A percentile compares a stretch with the other conserved stretches of the same genome.
Conservation (phyloP, 1,140 invertebrate species). For the Protaetia brevitarsis region DNA sequence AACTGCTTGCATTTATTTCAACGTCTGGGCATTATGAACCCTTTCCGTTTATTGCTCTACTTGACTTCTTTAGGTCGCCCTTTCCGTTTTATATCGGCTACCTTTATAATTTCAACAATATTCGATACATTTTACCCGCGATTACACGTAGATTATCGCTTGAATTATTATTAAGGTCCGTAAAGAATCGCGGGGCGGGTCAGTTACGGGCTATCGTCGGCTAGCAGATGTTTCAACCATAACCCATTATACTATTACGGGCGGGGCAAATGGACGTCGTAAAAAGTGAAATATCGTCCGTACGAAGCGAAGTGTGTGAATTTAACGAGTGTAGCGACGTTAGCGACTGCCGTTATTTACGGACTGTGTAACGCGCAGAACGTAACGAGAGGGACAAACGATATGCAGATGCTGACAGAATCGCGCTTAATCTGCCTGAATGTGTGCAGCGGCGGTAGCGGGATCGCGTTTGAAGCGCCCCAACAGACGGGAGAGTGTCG, state of each 20-base stretch:
- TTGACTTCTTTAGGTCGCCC: no score
- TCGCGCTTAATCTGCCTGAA: not conserved
- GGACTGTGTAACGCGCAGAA: no score
- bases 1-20: no score
- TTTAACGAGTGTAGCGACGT: no score
- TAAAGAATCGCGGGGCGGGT: not conserved
- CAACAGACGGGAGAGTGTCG: no score
- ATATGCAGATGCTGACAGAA: no score
- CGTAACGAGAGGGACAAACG: no score
- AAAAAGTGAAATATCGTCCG: not conserved
- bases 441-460: no score
- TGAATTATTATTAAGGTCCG: not conserved
- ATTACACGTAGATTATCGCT: slow-evolving; percentile 7
- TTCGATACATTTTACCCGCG: not conserved
- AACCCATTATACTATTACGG: not conserved
- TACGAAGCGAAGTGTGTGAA: not conserved
- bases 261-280: not conserved
- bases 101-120: not conserved
- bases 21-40: no score
- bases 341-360: not conserved
- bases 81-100: no score
- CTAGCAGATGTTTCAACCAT: not conserved
- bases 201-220: not conserved
- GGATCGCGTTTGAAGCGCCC: no score
- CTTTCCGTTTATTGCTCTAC: no score